phyloP scores from a whole-genome alignment of 92 coral and sea anemone species.

The Phenganax stokvisi region DNA sequence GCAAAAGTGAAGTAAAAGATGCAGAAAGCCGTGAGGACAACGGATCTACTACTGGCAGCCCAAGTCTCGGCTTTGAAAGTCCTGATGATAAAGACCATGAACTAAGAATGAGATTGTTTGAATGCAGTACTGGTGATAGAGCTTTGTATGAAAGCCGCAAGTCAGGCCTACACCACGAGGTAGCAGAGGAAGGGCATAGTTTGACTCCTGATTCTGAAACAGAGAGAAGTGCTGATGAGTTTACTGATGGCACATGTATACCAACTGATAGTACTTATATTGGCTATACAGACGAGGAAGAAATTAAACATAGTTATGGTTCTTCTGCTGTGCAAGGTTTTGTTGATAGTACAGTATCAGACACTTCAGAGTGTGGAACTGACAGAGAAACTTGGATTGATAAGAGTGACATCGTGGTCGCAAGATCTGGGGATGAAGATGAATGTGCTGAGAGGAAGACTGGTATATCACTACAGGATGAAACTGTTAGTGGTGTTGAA shows the following conservation, averaged over 20 bases:
- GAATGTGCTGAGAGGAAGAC: too few species aligned
- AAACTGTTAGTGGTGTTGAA: not conserved
- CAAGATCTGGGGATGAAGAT: not conserved
- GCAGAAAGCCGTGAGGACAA: conserved; percentile 8
- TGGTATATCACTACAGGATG: not conserved
- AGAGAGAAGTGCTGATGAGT: not conserved
- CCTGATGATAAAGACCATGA: conserved; percentile 22
- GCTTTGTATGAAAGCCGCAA: not conserved
- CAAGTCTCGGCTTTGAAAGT: conserved; percentile 27
- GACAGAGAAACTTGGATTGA: not conserved
- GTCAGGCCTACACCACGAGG: too few species aligned
- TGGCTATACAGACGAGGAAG: not conserved
- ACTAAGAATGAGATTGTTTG: not conserved
- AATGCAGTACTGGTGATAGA: not conserved
- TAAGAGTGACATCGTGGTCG: not conserved
- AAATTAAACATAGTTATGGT: not conserved
- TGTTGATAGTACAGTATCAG: conserved; percentile 10
- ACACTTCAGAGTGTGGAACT: conserved; percentile 1
- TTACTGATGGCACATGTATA: conserved; percentile 21
- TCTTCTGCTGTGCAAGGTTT: not conserved
- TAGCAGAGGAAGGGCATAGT: not conserved
- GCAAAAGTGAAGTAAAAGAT: not conserved
- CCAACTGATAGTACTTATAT: conserved; percentile 21
- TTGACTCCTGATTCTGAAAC: not conserved
- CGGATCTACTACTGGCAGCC: not conserved